Percentiles rank a stretch among this genome's conserved stretches.
These are phyloP conservation scores for Apantesis nais DNA, from an alignment of 2,888 invertebrate genomes.

Conservation along the genomic window DNA sequence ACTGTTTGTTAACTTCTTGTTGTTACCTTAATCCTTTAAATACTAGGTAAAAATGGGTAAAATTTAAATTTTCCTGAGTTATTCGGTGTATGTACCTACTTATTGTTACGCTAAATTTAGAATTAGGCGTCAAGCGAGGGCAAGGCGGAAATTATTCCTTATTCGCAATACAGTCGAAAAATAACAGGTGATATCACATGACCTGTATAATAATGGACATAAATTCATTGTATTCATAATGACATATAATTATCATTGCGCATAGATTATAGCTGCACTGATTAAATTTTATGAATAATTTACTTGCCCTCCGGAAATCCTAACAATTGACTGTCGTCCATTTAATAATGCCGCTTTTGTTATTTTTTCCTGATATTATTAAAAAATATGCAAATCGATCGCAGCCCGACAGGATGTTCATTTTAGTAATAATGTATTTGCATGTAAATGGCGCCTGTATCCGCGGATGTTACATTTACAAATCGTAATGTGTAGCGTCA, in stretches of 20 bases:
- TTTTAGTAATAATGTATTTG: slow-evolving; percentile 83
- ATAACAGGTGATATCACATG: slow-evolving; percentile 37
- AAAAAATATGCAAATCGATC: slow-evolving; percentile 85
- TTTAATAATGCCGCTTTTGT: slow-evolving; percentile 76
- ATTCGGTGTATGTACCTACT: background rate
- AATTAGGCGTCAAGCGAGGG: background rate
- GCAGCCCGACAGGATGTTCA: slow-evolving; percentile 78
- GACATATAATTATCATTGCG: slow-evolving; percentile 68
- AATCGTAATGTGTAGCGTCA: slow-evolving; percentile 73
- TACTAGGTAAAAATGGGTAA: background rate
- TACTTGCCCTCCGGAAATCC: slow-evolving; percentile 74
- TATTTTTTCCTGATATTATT: slow-evolving; percentile 78
- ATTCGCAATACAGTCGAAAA: slow-evolving; percentile 12
- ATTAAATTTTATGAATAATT: slow-evolving; percentile 82
- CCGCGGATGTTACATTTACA: slow-evolving; percentile 79
- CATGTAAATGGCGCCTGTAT: slow-evolving; percentile 80
- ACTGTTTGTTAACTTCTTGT: no score
- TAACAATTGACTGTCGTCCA: slow-evolving; percentile 73
- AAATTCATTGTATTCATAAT: slow-evolving; percentile 59
- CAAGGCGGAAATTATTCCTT: background rate
- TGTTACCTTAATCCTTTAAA: background rate
- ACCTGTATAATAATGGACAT: slow-evolving; percentile 38
- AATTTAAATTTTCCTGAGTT: background rate
- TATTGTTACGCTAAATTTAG: background rate
- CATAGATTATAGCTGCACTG: slow-evolving; percentile 72